Conservation (phyloP, 2,113 vertebrate species). For the Turnix velox region DNA sequence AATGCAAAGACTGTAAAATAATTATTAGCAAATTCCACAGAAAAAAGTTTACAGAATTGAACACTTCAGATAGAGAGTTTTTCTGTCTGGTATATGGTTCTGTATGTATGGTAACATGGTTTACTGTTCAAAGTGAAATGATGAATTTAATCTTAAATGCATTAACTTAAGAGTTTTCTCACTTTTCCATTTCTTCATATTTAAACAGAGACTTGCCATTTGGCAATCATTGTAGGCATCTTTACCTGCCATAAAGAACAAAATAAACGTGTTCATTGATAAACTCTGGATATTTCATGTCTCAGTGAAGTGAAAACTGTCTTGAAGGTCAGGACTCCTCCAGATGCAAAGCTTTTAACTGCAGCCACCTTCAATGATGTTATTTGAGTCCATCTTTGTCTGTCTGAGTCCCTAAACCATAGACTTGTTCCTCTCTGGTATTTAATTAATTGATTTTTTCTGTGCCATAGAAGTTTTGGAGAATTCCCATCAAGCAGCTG, state of each 20-base stretch:
- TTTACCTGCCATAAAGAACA: background rate
- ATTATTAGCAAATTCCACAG: background rate
- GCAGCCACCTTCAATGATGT: background rate
- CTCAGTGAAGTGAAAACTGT: background rate
- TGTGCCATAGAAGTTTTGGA: background rate
- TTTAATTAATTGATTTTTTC: background rate
- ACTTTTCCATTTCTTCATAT: background rate
- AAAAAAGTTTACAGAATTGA: background rate
- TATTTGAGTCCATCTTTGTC: fast-evolving
- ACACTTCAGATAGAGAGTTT: background rate
- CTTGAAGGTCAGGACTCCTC: background rate
- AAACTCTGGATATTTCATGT: background rate
- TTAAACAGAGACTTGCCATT: background rate
- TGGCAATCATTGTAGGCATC: background rate
- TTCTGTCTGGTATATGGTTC: too few relatives aligned
- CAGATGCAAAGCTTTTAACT: background rate
- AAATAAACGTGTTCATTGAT: too few relatives aligned
- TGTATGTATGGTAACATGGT: too few relatives aligned
- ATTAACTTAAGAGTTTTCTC: background rate
- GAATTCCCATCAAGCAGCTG: background rate
- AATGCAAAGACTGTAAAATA: background rate
- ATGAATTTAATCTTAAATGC: background rate
- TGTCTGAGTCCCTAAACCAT: background rate
- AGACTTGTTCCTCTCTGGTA: background rate
- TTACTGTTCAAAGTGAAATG: background rate